Percentiles rank a stretch among this genome's conserved stretches.
Conservation (phyloP, 2,113 vertebrate genomes). For the Centropus bengalensis region DNA sequence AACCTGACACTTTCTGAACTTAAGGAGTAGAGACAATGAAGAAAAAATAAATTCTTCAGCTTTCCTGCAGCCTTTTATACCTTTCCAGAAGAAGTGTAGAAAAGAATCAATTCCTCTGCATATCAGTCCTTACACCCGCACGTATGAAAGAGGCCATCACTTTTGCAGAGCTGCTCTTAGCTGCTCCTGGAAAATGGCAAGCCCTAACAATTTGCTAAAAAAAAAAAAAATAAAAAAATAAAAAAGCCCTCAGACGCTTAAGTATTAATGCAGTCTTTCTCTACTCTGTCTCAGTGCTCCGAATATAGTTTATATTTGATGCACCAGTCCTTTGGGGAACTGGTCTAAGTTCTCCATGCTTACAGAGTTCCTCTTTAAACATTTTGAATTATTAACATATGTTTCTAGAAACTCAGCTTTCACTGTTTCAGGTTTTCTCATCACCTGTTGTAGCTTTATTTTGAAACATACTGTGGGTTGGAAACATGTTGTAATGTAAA, state of each 20-base stretch:
- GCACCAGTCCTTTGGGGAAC: not conserved
- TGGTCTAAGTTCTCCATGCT: not conserved
- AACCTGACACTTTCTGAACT: not conserved
- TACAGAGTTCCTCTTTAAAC: not conserved
- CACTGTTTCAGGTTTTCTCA: not conserved
- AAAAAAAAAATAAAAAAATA: not conserved
- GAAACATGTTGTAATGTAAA: not conserved
- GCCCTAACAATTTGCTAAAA: not conserved
- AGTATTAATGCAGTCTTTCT: not conserved
- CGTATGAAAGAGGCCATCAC: not conserved
- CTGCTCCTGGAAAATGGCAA: not conserved
- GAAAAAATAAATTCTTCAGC: not conserved
- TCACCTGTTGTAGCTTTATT: not conserved
- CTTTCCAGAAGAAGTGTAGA: not conserved
- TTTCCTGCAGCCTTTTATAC: not conserved
- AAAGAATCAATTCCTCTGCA: slow-evolving; percentile 21
- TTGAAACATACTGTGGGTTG: not conserved
- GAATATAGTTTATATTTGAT: not conserved
- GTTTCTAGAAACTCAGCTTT: not conserved
- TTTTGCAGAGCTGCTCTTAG: not conserved
- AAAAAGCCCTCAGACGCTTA: not conserved
- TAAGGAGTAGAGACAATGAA: not conserved
- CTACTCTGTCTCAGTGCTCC: not conserved
- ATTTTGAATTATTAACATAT: not conserved
- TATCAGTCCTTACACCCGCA: slow-evolving; percentile 13